Percentiles rank a stretch among this genome's conserved stretches.
These are phyloP conservation scores for Neolamprologus longior DNA, from an alignment of 2,113 vertebrate genomes.

Conservation along the genomic window DNA sequence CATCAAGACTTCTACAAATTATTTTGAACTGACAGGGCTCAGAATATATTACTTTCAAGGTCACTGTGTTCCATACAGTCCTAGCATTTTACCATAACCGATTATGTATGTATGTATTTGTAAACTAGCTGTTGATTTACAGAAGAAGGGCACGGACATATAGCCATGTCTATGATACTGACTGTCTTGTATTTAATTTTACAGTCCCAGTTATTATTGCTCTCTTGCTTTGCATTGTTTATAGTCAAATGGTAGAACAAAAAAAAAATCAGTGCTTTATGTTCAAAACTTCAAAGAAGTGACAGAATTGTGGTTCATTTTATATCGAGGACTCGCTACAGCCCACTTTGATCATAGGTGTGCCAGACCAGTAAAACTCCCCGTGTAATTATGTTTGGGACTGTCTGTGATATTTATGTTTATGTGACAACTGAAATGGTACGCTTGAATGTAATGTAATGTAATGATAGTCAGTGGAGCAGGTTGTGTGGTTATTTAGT, in stretches of 20 bases:
- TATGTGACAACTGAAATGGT: neutral
- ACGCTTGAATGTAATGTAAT: neutral
- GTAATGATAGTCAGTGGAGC: conserved; percentile 8
- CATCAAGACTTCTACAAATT: rapidly evolving
- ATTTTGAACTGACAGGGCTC: neutral
- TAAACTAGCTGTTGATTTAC: neutral
- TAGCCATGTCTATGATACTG: neutral
- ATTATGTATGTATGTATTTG: neutral
- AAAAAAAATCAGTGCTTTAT: neutral
- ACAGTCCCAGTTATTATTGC: neutral
- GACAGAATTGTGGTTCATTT: neutral
- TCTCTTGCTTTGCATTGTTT: neutral
- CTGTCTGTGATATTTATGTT: neutral
- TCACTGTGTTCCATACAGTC: neutral
- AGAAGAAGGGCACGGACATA: neutral
- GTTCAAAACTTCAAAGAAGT: neutral
- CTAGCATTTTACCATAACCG: neutral
- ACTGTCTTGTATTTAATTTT: neutral
- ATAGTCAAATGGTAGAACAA: rapidly evolving
- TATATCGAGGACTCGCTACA: neutral
- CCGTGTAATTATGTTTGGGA: neutral
- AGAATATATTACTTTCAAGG: neutral
- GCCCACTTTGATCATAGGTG: neutral
- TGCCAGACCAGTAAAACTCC: neutral
- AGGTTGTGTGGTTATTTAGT: neutral